phyloP scores from a whole-genome alignment of 2,797 vertebrate genomes.

The Muscicapa striata region DNA sequence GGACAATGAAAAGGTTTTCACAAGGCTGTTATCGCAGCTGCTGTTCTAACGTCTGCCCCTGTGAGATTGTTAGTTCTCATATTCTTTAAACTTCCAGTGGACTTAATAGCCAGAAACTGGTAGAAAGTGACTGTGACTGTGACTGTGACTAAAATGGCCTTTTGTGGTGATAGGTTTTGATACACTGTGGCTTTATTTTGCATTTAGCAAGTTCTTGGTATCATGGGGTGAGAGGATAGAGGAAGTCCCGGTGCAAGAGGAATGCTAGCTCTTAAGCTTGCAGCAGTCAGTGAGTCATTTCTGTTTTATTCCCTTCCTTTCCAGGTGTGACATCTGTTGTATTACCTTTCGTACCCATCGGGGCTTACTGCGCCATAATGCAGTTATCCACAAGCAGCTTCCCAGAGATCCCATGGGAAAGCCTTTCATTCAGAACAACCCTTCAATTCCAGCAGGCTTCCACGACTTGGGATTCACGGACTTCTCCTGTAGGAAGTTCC shows the following conservation, averaged over 20 bases:
- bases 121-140: not conserved
- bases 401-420: conserved; percentile 89
- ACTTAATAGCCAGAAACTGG: not conserved
- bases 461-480: conserved; percentile 97
- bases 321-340: conserved; percentile 93
- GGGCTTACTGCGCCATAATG: conserved; percentile 92
- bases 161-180: not conserved
- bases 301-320: not conserved
- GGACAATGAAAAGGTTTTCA: not conserved
- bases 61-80: not conserved
- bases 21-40: not conserved
- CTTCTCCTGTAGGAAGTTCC: conserved; percentile 96
- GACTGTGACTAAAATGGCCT: not conserved
- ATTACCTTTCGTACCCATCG: conserved; percentile 95
- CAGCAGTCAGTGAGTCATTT: not conserved
- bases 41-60: rapidly evolving
- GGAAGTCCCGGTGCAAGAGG: not conserved
- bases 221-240: not conserved
- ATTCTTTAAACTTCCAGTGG: not conserved
- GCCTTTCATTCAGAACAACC: conserved; percentile 97
- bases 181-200: not conserved
- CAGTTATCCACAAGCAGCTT: conserved; percentile 91
- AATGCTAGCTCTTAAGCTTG: not conserved
- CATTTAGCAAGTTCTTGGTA: not conserved
- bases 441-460: conserved; percentile 95